These are phyloP conservation scores for Mormyrops attenuatus DNA, from an alignment of 2,797 vertebrate species.

Conservation along the genomic window DNA sequence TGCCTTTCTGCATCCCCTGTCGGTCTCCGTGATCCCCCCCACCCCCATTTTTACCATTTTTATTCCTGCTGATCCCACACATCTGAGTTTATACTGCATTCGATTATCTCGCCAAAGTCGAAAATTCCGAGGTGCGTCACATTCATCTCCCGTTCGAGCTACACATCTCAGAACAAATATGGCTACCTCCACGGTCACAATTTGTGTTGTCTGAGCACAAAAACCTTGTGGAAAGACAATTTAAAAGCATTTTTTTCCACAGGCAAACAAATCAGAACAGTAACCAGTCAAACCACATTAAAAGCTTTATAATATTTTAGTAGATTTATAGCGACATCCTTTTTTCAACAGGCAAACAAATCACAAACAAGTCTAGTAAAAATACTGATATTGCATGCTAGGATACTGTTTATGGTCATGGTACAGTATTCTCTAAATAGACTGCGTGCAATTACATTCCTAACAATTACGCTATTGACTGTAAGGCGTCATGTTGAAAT, in stretches of 20 bases:
- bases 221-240: not conserved
- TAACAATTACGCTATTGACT: not conserved
- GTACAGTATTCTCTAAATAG: not conserved
- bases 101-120: no score
- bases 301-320: not conserved
- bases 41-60: conserved; percentile 49
- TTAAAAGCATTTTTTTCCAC: not conserved
- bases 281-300: not conserved
- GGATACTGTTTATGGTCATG: not conserved
- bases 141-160: not conserved
- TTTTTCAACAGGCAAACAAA: not conserved
- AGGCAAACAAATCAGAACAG: not conserved
- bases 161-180: not conserved
- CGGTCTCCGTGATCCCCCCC: conserved; percentile 40
- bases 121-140: not conserved
- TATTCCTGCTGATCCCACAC: conserved; percentile 59
- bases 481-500: not conserved
- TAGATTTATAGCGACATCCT: not conserved
- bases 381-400: not conserved
- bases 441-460: not conserved
- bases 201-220: not conserved
- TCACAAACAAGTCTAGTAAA: not conserved
- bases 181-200: not conserved
- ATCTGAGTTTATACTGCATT: conserved; percentile 60
- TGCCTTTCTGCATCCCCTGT: conserved; percentile 61